phyloP scores from a whole-genome alignment of 2,888 invertebrate species.

The Orthonevra nobilis region DNA sequence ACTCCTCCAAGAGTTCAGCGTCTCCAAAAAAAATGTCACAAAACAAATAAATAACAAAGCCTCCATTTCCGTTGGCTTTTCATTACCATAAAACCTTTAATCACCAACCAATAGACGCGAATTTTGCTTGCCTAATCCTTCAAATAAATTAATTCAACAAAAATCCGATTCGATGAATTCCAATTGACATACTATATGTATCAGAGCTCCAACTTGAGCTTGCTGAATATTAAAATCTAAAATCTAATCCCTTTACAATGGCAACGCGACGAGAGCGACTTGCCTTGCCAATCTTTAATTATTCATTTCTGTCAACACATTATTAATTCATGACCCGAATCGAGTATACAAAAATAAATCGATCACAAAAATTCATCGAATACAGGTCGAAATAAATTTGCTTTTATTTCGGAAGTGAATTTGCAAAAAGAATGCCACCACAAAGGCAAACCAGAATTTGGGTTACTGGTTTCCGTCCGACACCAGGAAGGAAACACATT shows the following conservation, averaged over 20 bases:
- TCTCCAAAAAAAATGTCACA: no score
- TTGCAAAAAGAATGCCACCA: background rate
- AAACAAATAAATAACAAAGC: no score
- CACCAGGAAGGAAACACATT: slow-evolving; percentile 28
- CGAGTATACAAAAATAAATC: background rate
- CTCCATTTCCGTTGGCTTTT: no score
- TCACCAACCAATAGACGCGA: no score
- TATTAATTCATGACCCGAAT: background rate
- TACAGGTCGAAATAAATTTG: slow-evolving; percentile 18
- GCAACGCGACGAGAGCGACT: background rate
- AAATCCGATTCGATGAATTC: no score
- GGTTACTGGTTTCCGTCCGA: background rate
- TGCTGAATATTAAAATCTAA: background rate
- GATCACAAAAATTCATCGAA: background rate
- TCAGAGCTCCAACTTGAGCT: background rate
- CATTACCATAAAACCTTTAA: no score
- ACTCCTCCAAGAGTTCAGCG: no score
- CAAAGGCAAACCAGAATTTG: background rate
- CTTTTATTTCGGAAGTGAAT: background rate
- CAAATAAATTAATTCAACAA: no score
- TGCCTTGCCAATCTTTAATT: background rate
- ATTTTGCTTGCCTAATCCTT: no score
- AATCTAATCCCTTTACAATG: background rate
- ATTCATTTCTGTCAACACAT: no score
- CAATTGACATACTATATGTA: no score